A percentile compares a stretch with the other conserved stretches of the same genome.
phyloP scores from a whole-genome alignment of 2,797 vertebrate species.

The Hemitrygon akajei region DNA sequence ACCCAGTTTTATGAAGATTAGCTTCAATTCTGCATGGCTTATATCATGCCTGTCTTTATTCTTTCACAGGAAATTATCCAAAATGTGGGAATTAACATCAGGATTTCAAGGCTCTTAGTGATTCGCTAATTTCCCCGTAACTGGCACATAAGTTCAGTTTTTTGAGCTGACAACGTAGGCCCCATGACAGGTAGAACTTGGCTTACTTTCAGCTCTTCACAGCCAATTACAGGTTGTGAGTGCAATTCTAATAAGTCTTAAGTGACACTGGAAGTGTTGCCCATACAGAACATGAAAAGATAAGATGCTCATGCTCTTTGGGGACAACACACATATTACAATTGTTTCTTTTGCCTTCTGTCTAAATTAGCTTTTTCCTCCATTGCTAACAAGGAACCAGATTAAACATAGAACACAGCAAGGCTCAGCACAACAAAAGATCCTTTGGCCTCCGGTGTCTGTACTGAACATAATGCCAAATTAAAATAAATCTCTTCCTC shows the following conservation, averaged over 20 bases:
- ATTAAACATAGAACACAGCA: too few species aligned
- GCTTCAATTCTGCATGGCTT: background rate
- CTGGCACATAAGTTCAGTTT: background rate
- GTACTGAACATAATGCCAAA: too few species aligned
- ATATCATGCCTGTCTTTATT: background rate
- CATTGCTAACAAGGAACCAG: background rate
- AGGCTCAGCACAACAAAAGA: too few species aligned
- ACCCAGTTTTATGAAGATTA: background rate
- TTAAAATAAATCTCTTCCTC: too few species aligned
- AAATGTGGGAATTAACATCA: background rate
- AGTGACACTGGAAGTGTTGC: background rate
- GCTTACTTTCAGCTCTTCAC: background rate
- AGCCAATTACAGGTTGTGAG: background rate
- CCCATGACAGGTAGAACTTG: background rate
- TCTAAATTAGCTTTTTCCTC: background rate
- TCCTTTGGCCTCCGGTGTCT: too few species aligned
- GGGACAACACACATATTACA: background rate
- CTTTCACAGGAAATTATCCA: background rate
- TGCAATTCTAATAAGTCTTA: background rate
- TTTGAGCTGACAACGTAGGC: background rate
- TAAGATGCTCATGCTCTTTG: background rate
- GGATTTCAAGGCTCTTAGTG: background rate
- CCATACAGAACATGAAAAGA: background rate
- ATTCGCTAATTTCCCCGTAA: background rate
- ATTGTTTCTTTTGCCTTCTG: background rate